Base-by-base conservation (phyloP, 1,140 invertebrate species). In the Drosophila nikananu region DNA sequence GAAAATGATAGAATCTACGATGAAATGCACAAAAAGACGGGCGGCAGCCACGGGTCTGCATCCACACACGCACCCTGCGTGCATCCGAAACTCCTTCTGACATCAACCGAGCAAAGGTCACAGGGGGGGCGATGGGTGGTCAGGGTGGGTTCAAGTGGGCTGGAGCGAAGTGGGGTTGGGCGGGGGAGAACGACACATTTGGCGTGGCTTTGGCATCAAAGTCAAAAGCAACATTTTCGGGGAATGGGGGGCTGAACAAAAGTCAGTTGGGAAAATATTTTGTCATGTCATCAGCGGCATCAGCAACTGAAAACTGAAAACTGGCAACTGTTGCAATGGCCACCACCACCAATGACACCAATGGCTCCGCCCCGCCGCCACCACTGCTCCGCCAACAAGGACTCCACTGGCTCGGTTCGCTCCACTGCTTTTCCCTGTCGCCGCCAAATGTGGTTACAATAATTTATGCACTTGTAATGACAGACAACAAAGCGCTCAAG, bases 391-490 rank as follows among this genome's bases (percentile, higher is more conserved):
- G 27, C 19, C 64, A n/a, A 49, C 63, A 58, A 68, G 66, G 77
- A 65, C 44, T 67, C 49, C 66, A 37, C 49, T 30, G 25, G 30
- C 64, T 48, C 17, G 23, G 37, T 27, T 67, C 68, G 78, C 68
- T 80, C 46, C 44, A 25, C 27, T 72, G 48, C 68, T 73, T 51
- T 71, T 73, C 37, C 49, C 54, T 71, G 86, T 80, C 61, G 77
- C 84, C 82, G 70, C 81, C 84, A 90, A 89, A 89, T 89, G 86
- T 81, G 86, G 86, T 89, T 89, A 89, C 86, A 89, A 90, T 89
- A 90, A 89, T 89, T 89, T 89, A 89, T 89, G 86, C 86, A 89
- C 86, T 89, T 90, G 86, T 89, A 89, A 89, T 89, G 86, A 89
- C 86, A 84, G 81, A 90, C 86, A 89, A 89, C 86, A 89, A 89